phyloP scores from a whole-genome alignment of 2,888 invertebrate species.

The Leptothorax acervorum region DNA sequence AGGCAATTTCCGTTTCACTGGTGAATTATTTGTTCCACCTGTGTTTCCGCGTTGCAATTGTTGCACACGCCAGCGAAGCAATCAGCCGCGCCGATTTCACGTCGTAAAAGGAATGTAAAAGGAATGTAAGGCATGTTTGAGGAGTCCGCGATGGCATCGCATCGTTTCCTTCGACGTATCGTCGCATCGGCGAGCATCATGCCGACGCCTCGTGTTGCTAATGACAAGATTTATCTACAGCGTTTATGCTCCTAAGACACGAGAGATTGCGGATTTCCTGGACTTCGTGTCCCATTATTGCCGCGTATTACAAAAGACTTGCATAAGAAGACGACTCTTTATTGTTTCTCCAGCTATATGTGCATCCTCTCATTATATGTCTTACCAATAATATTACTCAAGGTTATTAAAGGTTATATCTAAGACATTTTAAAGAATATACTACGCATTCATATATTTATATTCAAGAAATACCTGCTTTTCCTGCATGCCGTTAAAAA shows the following conservation, averaged over 20 bases:
- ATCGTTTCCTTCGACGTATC: not conserved
- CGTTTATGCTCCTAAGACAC: not conserved
- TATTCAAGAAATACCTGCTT: not conserved
- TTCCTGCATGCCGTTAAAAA: not conserved
- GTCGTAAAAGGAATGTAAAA: constrained; percentile 16
- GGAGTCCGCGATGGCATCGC: not conserved
- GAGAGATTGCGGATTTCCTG: constrained; percentile 35
- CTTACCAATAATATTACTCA: not conserved
- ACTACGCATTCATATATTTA: not conserved
- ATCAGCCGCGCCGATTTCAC: not conserved
- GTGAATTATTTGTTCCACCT: constrained; percentile 19
- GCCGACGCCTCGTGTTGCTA: not conserved
- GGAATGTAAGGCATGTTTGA: not conserved
- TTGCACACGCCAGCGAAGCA: not conserved
- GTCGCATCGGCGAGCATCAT: not conserved
- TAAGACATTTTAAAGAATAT: not conserved
- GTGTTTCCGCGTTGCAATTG: not conserved
- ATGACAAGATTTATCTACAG: constrained; percentile 23
- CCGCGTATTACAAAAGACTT: not conserved
- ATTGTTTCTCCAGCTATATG: not conserved
- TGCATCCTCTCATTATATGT: not conserved
- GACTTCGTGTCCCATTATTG: not conserved
- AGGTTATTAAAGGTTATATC: not conserved
- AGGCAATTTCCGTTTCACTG: not conserved
- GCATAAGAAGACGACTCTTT: not conserved